Conservation (phyloP, 2,797 vertebrate genomes). For the Artibeus lituratus region DNA sequence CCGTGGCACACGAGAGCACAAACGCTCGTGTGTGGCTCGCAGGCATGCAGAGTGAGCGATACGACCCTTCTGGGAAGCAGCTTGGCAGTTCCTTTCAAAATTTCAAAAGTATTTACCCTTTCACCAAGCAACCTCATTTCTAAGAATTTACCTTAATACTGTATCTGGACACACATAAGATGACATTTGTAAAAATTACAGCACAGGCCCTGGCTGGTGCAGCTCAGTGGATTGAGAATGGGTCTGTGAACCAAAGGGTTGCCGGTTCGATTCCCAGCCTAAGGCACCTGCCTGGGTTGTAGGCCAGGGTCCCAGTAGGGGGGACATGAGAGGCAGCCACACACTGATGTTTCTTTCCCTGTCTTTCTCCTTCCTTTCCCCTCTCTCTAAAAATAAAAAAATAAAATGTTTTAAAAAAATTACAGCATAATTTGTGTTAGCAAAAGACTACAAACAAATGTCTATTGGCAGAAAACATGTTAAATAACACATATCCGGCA, state of each 20-base stretch:
- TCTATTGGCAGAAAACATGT: neutral
- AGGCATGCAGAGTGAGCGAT: neutral
- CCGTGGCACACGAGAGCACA: neutral
- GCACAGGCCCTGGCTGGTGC: neutral
- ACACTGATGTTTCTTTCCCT: neutral
- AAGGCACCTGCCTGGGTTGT: neutral
- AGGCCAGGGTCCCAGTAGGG: no score
- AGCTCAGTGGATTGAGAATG: no score
- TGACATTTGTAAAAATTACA: neutral
- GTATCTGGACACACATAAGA: neutral
- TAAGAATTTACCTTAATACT: neutral
- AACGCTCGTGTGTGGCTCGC: neutral
- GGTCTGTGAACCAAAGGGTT: no score
- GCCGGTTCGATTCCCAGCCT: no score
- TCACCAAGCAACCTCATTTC: neutral
- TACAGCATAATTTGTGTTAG: neutral
- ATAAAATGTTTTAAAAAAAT: no score
- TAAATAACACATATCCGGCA: neutral
- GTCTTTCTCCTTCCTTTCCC: neutral
- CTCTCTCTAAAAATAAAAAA: neutral
- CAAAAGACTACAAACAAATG: neutral
- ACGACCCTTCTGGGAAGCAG: neutral
- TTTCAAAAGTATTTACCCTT: conserved; percentile 16
- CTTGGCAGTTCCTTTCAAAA: neutral
- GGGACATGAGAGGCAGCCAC: neutral